Conservation (phyloP, 2,888 invertebrate genomes). For the Zeuzera pyrina region DNA sequence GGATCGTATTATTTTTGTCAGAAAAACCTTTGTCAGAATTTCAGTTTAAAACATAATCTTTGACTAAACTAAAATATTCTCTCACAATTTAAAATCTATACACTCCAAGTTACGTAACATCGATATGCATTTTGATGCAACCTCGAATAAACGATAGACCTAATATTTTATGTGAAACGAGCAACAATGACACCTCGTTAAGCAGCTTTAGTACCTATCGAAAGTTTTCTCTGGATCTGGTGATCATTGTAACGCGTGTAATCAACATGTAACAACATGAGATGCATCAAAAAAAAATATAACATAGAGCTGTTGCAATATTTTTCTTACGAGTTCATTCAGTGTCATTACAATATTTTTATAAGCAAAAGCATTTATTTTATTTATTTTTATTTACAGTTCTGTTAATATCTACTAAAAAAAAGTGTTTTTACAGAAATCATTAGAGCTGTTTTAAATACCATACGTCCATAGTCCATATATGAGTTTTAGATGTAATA, state of each 20-base stretch:
- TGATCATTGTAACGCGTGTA: conserved; percentile 34
- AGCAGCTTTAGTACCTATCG: conserved; percentile 26
- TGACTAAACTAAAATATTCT: neutral
- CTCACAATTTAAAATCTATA: neutral
- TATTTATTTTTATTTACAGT: too few relatives aligned
- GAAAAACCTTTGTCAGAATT: too few relatives aligned
- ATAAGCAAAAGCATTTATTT: neutral
- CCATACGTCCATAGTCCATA: too few relatives aligned
- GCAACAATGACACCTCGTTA: conserved; percentile 46
- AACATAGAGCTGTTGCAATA: conserved; percentile 17
- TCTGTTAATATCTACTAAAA: too few relatives aligned
- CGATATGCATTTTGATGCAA: conserved; percentile 4
- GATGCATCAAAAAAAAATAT: conserved; percentile 18
- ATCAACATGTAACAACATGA: conserved; percentile 29
- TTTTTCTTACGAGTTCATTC: neutral
- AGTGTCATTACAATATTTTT: neutral
- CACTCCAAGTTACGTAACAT: too few relatives aligned
- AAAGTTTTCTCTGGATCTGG: conserved; percentile 32
- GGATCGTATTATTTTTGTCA: too few relatives aligned
- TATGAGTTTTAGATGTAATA: too few relatives aligned
- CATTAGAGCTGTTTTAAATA: too few relatives aligned
- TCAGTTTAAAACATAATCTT: neutral
- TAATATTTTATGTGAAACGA: conserved; percentile 17
- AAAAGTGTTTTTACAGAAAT: too few relatives aligned
- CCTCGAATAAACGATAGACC: conserved; percentile 1